Base-by-base conservation (phyloP, 2,113 vertebrate species). In the Eupsittula cactorum region DNA sequence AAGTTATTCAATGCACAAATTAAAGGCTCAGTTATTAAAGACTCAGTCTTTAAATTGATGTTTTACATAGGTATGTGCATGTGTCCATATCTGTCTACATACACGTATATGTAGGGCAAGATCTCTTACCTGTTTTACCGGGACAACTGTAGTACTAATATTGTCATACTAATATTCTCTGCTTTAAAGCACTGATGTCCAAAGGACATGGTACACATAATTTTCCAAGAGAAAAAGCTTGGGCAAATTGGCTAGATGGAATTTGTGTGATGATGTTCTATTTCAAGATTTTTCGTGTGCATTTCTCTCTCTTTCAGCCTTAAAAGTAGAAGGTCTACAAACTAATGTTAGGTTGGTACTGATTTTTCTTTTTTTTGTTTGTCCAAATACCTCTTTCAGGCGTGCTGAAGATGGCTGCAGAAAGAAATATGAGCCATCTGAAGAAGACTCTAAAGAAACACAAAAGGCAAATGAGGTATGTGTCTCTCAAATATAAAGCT, bases 341-440 rank as follows among this genome's bases (percentile, higher is more conserved):
- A 35, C 6, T 41, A 25, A 9, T 28, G 10, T 41, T 87, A 67
- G 29, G 4, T 23, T 86, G 60, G 5, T 80, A 82, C 16, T 0
- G 0, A 25, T 31, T 62, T 35, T 41, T 46, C 21, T 28, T 41
- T 77, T 57, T 90, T 35, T 44, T 44, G 88, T 73, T 63, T 91
- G 39, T 71, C 62, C 27, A 59, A 94, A 53, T 93, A 60, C 28
- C 11, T 75, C 21, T 85, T 95, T 86, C 87, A 98, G 98, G 92
- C 96, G 52, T 93, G 67, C 64, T 94, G 98, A 98, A 70, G 98
- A 98, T 46, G 92, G 71, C 79, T 96, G 92, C 84, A 99, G 98
- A 97, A 99, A 98, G 97, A 99, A 98, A 92, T 98, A 91, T 44
- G 98, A 99, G 31, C 97, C 93, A 11, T 14, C 93, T 86, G 98